Evolutionary conservation across 2,797 vertebrate genomes (phyloP).

Genomic region (Phrynocephalus forsythii): DNA sequence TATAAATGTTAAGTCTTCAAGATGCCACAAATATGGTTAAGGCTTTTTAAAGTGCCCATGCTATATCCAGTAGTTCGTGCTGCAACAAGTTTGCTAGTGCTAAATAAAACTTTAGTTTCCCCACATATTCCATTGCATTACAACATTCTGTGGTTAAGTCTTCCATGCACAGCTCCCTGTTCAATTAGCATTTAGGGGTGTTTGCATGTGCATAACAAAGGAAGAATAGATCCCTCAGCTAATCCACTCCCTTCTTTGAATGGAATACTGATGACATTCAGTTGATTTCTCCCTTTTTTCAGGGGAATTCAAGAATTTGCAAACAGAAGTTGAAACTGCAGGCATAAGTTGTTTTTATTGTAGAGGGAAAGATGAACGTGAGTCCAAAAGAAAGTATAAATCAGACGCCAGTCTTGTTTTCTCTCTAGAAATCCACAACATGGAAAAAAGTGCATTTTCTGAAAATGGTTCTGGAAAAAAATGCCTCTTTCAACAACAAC

Average conservation of each 20-base stretch:
- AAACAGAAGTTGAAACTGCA: not conserved
- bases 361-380: not conserved
- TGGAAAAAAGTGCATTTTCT: not conserved
- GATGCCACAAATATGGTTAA: too few relatives aligned
- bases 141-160: slow-evolving; percentile 25
- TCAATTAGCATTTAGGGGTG: slow-evolving; percentile 8
- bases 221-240: not conserved
- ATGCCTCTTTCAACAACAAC: too few relatives aligned
- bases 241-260: slow-evolving; percentile 19
- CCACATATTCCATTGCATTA: rapidly evolving
- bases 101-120: slow-evolving; percentile 44
- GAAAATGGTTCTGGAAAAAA: not conserved
- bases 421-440: not conserved
- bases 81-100: slow-evolving; percentile 29
- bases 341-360: slow-evolving; percentile 17
- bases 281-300: not conserved
- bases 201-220: not conserved
- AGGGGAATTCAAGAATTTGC: not conserved
- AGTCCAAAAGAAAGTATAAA: not conserved
- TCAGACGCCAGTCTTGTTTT: not conserved
- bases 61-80: slow-evolving; percentile 37
- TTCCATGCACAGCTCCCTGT: slow-evolving; percentile 1
- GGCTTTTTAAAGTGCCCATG: slow-evolving; percentile 22
- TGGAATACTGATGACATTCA: not conserved
- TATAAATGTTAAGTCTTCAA: not conserved